Conservation (phyloP, 2,113 vertebrate species). For the Macheiramphus alcinus region DNA sequence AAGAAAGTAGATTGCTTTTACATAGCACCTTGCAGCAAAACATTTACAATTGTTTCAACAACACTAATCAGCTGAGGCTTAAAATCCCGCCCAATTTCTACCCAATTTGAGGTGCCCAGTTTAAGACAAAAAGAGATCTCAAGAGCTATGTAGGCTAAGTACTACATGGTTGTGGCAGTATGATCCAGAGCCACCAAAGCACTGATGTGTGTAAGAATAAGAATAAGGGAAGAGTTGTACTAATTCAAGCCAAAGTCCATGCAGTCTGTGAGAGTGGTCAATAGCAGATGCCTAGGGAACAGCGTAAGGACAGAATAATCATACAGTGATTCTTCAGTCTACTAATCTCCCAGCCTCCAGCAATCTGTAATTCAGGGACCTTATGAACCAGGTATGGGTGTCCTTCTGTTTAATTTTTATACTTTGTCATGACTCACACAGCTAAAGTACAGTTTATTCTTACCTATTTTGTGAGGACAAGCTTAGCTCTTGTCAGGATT, state of each 20-base stretch:
- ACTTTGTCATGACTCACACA: not conserved
- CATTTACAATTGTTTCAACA: not conserved
- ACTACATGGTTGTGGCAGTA: not conserved
- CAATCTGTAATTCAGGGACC: not conserved
- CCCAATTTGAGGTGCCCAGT: not conserved
- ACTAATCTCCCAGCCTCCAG: not conserved
- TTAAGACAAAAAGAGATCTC: not conserved
- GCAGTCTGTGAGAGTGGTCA: not conserved
- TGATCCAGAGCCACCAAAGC: not conserved
- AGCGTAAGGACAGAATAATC: not conserved
- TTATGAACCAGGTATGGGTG: not conserved
- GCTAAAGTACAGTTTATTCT: not conserved
- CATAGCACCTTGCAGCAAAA: not conserved
- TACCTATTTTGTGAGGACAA: not conserved
- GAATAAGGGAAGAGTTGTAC: not conserved
- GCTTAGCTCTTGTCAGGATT: not conserved
- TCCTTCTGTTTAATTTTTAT: not conserved
- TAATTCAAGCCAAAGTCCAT: not conserved
- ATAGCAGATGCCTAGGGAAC: not conserved
- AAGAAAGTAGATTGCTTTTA: not conserved
- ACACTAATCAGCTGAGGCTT: not conserved
- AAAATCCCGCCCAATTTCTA: not conserved
- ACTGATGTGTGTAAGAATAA: not conserved
- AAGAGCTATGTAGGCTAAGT: not conserved
- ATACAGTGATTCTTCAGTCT: not conserved